Evolutionary conservation across 1,140 invertebrate species (phyloP).

Genomic region (Harlomillsia oculata): DNA sequence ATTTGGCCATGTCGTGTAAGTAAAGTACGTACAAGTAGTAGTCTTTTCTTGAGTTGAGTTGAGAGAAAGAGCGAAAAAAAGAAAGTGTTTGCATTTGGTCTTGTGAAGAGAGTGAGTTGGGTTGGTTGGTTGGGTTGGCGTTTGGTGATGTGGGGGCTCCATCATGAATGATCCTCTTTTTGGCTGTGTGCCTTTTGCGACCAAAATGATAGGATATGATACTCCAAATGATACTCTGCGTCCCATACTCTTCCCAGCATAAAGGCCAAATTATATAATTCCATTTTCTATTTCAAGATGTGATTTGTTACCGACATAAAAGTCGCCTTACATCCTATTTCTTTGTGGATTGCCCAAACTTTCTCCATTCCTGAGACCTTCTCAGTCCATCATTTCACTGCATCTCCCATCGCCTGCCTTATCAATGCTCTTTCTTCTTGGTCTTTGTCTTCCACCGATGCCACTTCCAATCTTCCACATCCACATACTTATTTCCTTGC

Average conservation of each 20-base stretch:
- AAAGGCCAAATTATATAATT: conserved; percentile 36
- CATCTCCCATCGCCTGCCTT: conserved; percentile 25
- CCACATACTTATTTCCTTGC: conserved; percentile 20
- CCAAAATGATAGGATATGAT: conserved; percentile 32
- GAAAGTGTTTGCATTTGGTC: conserved; percentile 28
- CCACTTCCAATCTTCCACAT: conserved; percentile 24
- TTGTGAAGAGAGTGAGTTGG: background rate
- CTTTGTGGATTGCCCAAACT: conserved; percentile 36
- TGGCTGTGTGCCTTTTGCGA: conserved; percentile 15
- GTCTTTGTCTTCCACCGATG: conserved; percentile 7
- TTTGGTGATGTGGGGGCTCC: background rate
- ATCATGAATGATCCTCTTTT: too few relatives aligned
- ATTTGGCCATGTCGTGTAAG: too few relatives aligned
- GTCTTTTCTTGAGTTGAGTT: too few relatives aligned
- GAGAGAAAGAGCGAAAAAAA: too few relatives aligned
- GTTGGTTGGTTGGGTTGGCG: conserved; percentile 5
- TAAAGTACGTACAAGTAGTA: too few relatives aligned
- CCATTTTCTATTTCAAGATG: conserved; percentile 36
- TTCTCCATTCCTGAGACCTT: conserved; percentile 34
- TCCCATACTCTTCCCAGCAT: conserved; percentile 29
- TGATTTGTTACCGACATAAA: conserved; percentile 36
- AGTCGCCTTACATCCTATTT: conserved; percentile 36
- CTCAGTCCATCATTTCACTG: conserved; percentile 36
- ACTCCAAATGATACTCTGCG: conserved; percentile 29
- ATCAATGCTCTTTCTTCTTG: conserved; percentile 16